A percentile compares a stretch with the other conserved stretches of the same genome.
Conservation (phyloP, 2,888 invertebrate species). For the Furcula furcula region DNA sequence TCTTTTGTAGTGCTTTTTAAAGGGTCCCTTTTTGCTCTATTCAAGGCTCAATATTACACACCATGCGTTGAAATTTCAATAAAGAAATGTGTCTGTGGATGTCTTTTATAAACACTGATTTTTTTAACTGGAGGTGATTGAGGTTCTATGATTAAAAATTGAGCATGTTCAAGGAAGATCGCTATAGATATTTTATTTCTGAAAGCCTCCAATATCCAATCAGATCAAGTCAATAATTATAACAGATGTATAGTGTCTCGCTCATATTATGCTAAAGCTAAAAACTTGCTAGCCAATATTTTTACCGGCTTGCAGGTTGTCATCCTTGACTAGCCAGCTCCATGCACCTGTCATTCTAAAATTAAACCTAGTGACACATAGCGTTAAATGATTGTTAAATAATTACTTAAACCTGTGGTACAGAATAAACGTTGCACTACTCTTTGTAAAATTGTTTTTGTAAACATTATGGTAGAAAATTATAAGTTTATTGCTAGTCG, state of each 20-base stretch:
- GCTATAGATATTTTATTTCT: too few species aligned
- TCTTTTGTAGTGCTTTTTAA: constrained; percentile 29
- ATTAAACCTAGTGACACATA: constrained; percentile 71
- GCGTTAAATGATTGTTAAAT: constrained; percentile 67
- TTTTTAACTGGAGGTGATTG: background rate
- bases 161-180: too few species aligned
- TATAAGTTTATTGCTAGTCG: constrained; percentile 47
- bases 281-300: constrained; percentile 58
- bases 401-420: too few species aligned
- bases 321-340: constrained; percentile 68
- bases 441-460: too few species aligned
- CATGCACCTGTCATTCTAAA: constrained; percentile 71
- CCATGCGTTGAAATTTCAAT: background rate
- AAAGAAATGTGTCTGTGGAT: constrained; percentile 22
- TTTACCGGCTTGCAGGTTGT: constrained; percentile 59
- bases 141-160: background rate
- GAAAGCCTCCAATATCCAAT: too few species aligned
- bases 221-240: constrained; percentile 69
- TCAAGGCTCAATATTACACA: background rate
- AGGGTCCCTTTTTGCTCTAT: background rate
- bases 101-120: background rate
- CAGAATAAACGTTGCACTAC: too few species aligned
- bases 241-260: constrained; percentile 52
- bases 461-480: too few species aligned
- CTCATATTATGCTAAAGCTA: constrained; percentile 38